Conservation (phyloP, 2,113 vertebrate species). For the Atrichornis clamosus region DNA sequence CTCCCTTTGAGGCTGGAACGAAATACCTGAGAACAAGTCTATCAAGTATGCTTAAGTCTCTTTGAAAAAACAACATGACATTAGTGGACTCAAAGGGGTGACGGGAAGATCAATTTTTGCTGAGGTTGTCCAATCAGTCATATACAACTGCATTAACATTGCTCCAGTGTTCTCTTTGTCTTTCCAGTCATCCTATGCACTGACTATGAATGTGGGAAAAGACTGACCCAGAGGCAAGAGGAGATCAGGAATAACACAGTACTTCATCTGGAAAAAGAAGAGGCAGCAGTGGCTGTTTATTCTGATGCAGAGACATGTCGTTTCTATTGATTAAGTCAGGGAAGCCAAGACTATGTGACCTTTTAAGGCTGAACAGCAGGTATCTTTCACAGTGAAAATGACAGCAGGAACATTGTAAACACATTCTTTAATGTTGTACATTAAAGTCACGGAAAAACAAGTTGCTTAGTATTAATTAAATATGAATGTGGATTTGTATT, state of each 20-base stretch:
- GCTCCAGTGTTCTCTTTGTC: conserved; percentile 51
- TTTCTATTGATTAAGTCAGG: conserved; percentile 57
- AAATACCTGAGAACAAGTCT: conserved; percentile 80
- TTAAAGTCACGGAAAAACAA: neutral
- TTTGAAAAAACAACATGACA: conserved; percentile 70
- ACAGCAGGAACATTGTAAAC: neutral
- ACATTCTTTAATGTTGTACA: neutral
- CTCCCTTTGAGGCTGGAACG: conserved; percentile 63
- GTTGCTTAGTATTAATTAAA: neutral
- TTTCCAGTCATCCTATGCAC: conserved; percentile 13
- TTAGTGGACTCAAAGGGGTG: conserved; percentile 63
- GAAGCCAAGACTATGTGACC: conserved; percentile 57
- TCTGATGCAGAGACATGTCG: conserved; percentile 48
- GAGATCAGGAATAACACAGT: conserved; percentile 14
- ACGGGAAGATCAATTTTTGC: conserved; percentile 83
- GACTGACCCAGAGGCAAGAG: conserved; percentile 13
- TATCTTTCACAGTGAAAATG: conserved; percentile 23
- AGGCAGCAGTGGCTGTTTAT: conserved; percentile 38
- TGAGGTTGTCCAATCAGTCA: conserved; percentile 70
- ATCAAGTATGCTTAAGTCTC: conserved; percentile 76
- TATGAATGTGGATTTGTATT: neutral
- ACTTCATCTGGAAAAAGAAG: conserved; percentile 13
- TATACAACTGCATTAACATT: conserved; percentile 59
- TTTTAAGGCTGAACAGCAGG: conserved; percentile 41
- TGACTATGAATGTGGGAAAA: conserved; percentile 50